These are phyloP conservation scores for Callipepla californica DNA, from an alignment of 2,113 vertebrate species.

Conservation along the genomic window DNA sequence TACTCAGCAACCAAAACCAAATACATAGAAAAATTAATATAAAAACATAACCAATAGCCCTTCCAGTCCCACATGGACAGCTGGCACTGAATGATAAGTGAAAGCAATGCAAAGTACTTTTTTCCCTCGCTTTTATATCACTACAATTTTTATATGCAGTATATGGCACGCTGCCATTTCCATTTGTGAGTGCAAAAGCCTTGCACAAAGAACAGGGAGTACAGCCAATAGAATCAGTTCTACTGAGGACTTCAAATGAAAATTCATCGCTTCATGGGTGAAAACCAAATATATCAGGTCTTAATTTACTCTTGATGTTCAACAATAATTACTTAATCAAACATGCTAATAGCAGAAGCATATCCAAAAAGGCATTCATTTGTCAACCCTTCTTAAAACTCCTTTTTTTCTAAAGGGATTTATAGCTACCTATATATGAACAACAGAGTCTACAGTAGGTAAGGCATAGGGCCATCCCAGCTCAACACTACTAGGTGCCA, in stretches of 20 bases:
- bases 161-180: neutral
- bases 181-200: slow-evolving; percentile 31
- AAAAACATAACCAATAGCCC: slow-evolving; percentile 36
- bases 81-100: slow-evolving; percentile 46
- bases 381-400: neutral
- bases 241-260: neutral
- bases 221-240: slow-evolving; percentile 31
- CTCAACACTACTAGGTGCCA: neutral
- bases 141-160: slow-evolving; percentile 32
- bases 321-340: neutral
- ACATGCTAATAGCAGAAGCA: neutral
- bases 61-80: slow-evolving; percentile 31
- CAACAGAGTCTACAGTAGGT: neutral
- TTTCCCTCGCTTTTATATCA: slow-evolving; percentile 16
- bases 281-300: neutral
- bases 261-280: neutral
- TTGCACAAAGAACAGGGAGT: slow-evolving; percentile 15
- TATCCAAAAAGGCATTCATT: neutral
- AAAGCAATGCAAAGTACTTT: slow-evolving; percentile 26
- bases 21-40: neutral
- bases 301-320: neutral
- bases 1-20: neutral
- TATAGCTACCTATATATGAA: neutral
- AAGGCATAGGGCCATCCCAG: neutral
- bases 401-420: neutral